Evolutionary conservation across 2,888 invertebrate species (phyloP).

Genomic region (Hirtodrosophila histrioides): DNA sequence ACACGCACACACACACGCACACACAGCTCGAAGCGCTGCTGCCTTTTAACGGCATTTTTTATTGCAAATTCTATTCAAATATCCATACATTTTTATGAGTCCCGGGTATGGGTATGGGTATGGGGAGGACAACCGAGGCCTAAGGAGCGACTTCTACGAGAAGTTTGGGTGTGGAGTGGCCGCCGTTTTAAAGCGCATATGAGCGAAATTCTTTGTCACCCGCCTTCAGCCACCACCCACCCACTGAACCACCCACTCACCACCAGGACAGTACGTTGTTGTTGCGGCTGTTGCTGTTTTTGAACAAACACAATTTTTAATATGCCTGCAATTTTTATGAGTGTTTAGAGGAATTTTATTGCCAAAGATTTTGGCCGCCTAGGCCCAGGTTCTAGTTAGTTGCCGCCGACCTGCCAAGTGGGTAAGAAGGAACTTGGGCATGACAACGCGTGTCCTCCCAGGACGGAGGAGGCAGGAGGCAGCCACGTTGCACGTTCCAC

Average conservation of each 20-base stretch:
- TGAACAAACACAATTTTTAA: constrained; percentile 84
- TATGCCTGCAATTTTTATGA: constrained; percentile 84
- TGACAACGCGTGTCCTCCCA: background rate
- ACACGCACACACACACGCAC: constrained; percentile 13
- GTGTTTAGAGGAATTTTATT: constrained; percentile 84
- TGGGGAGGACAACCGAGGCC: constrained; percentile 15
- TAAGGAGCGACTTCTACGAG: constrained; percentile 45
- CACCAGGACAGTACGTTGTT: constrained; percentile 35
- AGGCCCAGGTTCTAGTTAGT: constrained; percentile 53
- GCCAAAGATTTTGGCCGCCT: constrained; percentile 80
- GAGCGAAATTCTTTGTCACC: constrained; percentile 54
- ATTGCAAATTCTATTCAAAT: constrained; percentile 82
- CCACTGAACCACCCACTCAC: constrained; percentile 5
- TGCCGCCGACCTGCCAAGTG: constrained; percentile 31
- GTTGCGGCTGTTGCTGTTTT: constrained; percentile 48
- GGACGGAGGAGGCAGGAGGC: too few relatives aligned
- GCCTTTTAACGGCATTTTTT: constrained; percentile 81
- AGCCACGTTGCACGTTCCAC: background rate
- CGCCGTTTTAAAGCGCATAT: constrained; percentile 65
- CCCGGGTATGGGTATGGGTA: constrained; percentile 22
- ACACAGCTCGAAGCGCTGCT: constrained; percentile 29
- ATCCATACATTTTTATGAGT: constrained; percentile 80
- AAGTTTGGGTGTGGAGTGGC: constrained; percentile 6
- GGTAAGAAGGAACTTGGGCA: constrained; percentile 3
- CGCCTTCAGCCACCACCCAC: background rate